These are phyloP conservation scores for Pachypeltis micranthus DNA, from an alignment of 1,140 invertebrate genomes.

Conservation along the genomic window DNA sequence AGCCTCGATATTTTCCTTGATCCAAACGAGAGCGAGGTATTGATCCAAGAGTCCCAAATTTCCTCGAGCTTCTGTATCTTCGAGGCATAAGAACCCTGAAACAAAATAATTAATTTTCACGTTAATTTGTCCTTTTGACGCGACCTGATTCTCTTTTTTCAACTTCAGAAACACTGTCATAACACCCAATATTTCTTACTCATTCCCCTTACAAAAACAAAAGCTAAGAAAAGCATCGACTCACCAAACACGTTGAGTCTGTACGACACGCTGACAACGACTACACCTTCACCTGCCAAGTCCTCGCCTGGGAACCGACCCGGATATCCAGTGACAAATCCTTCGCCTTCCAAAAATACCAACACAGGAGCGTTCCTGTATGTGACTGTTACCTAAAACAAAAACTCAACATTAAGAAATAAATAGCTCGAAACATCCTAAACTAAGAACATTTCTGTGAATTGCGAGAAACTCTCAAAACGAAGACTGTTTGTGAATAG, in stretches of 20 bases:
- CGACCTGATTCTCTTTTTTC: too few relatives aligned
- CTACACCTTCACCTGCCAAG: conserved; percentile 47
- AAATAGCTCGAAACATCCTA: background rate
- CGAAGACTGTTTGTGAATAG: too few relatives aligned
- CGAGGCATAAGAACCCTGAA: conserved; percentile 53
- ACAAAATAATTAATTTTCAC: too few relatives aligned
- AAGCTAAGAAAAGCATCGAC: too few relatives aligned
- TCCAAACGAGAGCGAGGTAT: conserved; percentile 55
- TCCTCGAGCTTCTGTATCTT: conserved; percentile 43
- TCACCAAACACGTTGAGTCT: conserved; percentile 47
- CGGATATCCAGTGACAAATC: conserved; percentile 35
- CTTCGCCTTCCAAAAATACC: conserved; percentile 45
- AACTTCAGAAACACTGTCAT: too few relatives aligned
- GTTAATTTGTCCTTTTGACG: too few relatives aligned
- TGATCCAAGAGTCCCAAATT: conserved; percentile 63
- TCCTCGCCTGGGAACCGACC: conserved; percentile 47
- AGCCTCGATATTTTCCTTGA: conserved; percentile 51
- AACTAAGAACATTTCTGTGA: too few relatives aligned
- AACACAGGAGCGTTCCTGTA: conserved; percentile 42
- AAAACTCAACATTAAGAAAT: background rate
- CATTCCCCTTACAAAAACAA: too few relatives aligned
- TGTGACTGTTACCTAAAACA: conserved; percentile 39
- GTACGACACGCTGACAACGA: conserved; percentile 51
- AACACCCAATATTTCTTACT: too few relatives aligned
- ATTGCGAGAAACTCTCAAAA: too few relatives aligned